These are phyloP conservation scores for Diarsia brunnea DNA, from an alignment of 2,888 invertebrate genomes.

Conservation along the genomic window DNA sequence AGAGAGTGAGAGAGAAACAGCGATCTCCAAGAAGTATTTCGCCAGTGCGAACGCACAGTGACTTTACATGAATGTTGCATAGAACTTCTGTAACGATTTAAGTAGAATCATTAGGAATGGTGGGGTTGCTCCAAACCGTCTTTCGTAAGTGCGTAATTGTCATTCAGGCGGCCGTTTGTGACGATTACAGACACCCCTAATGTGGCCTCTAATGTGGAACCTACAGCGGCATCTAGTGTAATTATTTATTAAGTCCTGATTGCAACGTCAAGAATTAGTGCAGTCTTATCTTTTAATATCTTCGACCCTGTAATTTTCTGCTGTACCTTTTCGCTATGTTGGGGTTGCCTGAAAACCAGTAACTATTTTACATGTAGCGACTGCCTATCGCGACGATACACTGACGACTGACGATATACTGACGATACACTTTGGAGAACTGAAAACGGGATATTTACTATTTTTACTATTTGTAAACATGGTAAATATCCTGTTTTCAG, in stretches of 20 bases:
- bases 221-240: not conserved
- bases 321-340: not conserved
- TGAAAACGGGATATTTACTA: too few relatives aligned
- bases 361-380: not conserved
- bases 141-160: slow-evolving; percentile 21
- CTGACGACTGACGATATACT: too few relatives aligned
- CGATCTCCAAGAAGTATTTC: not conserved
- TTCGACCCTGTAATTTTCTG: not conserved
- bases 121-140: not conserved
- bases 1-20: not conserved
- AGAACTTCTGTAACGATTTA: not conserved
- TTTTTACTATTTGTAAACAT: too few relatives aligned
- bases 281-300: not conserved
- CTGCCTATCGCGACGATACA: too few relatives aligned
- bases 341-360: not conserved
- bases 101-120: not conserved
- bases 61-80: not conserved
- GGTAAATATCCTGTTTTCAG: too few relatives aligned
- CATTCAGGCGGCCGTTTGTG: slow-evolving; percentile 14
- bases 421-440: too few relatives aligned
- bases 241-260: not conserved
- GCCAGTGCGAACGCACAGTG: not conserved
- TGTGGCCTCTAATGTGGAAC: slow-evolving; percentile 6
- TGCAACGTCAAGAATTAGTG: not conserved
- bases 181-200: slow-evolving; percentile 11